A percentile compares a stretch with the other conserved stretches of the same genome.
phyloP scores from a whole-genome alignment of 1,140 invertebrate genomes.

The Polyergus mexicanus region DNA sequence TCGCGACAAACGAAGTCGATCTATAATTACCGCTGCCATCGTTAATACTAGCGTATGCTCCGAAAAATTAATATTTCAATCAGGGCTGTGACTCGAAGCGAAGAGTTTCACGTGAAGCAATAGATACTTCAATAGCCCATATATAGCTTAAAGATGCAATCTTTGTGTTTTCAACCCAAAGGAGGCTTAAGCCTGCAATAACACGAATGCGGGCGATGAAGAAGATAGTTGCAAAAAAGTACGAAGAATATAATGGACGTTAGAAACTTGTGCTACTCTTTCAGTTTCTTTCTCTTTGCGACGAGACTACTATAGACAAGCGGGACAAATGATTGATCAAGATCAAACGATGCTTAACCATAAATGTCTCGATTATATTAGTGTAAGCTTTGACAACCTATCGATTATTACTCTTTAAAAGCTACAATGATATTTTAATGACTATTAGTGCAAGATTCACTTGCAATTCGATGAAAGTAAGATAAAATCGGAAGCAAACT shows the following conservation, averaged over 20 bases:
- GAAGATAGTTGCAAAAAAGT: constrained; percentile 32
- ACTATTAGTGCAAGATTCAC: constrained; percentile 26
- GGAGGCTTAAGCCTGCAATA: constrained; percentile 55
- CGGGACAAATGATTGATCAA: constrained; percentile 21
- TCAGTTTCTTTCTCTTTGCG: constrained; percentile 29
- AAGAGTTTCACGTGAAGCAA: constrained; percentile 32
- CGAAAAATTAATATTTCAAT: constrained; percentile 66
- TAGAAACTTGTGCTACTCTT: constrained; percentile 55
- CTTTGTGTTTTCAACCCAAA: constrained; percentile 54
- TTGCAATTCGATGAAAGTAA: constrained; percentile 45
- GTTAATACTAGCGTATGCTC: constrained; percentile 55
- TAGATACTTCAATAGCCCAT: constrained; percentile 33
- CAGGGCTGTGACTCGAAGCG: constrained; percentile 57
- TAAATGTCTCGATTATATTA: constrained; percentile 52
- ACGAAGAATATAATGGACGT: constrained; percentile 50
- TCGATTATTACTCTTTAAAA: constrained; percentile 32
- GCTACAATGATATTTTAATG: constrained; percentile 21
- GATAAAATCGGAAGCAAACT: constrained; percentile 32
- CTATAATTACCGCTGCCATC: constrained; percentile 63
- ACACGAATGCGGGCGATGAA: constrained; percentile 51
- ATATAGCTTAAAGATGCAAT: constrained; percentile 41
- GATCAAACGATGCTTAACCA: constrained; percentile 38
- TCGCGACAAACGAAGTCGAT: constrained; percentile 61
- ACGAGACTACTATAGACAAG: constrained; percentile 27
- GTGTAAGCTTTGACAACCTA: constrained; percentile 36